Base-by-base conservation (phyloP, 2,888 invertebrate species). In the Drosophila flavopinicola region DNA sequence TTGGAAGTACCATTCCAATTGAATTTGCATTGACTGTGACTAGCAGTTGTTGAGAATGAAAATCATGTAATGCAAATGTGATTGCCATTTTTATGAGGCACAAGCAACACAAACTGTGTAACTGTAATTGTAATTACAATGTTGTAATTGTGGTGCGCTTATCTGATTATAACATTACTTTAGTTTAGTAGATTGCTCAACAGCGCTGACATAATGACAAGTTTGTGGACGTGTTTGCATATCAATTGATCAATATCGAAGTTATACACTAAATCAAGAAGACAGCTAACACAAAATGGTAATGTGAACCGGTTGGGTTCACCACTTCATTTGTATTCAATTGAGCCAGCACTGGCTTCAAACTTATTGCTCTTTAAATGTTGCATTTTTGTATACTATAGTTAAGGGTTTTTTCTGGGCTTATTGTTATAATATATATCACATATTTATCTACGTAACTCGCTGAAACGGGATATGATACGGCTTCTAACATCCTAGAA, bases 1-100 rank as follows among this genome's bases (percentile, higher is more conserved):
- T 48, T 27, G 41, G 48, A 69, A 68, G 63, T 53, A 47, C 33
- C 25, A 63, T 53, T 53, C 37, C 56, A 75, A 78, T 63, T 71
- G 53, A 75, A 78, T 63, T 71, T 67, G 67, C 64, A 71, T 54
- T 53, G 64, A 53, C 53, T 66, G 60, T 70, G 60, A 66, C 60
- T 20, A 39, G 15, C 13, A 33, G 11, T 30, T 27, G 24, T n/a
- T 39, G 51, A 58, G 35, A 58, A 53, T 64, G 20, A 65, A 68
- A 68, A 65, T 57, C 79, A 75, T 69, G 85, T 65, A 78, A 78
- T 83, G 79, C 64, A 75, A 79, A 85, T 85, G 79, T 76, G 76
- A 68, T 75, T 78, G 75, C 63, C 37, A 82, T 66, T 64, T 80
- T 78, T 67, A 82, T 85, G 75, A 65, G 69, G 23, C 59, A 64